Evolutionary conservation across 2,113 vertebrate species (phyloP).

Genomic region (Sceloporus undulatus): DNA sequence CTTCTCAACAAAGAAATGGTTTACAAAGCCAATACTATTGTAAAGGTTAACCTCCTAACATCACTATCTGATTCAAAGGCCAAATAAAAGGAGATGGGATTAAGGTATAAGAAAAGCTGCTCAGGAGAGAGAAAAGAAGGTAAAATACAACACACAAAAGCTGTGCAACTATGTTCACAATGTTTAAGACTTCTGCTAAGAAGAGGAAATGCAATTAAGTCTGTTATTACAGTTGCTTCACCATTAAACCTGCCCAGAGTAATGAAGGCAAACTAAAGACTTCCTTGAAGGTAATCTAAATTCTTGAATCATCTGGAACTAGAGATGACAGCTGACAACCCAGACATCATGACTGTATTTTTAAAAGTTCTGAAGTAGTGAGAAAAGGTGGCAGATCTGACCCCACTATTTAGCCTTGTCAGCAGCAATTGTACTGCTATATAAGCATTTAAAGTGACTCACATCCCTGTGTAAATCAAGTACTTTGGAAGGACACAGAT

Average conservation of each 20-base stretch:
- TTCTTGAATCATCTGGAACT: not conserved
- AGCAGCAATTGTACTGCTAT: not conserved
- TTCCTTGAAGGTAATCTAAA: not conserved
- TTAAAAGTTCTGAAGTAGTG: not conserved
- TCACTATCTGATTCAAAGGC: conserved; percentile 19
- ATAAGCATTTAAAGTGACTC: not conserved
- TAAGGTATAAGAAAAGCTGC: conserved; percentile 34
- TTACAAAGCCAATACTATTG: conserved; percentile 25
- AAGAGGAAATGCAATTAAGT: not conserved
- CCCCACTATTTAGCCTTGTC: not conserved
- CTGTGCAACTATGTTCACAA: not conserved
- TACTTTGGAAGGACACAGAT: not conserved
- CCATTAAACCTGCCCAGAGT: not conserved
- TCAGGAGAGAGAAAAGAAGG: not conserved
- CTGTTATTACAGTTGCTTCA: not conserved
- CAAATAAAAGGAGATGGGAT: conserved; percentile 33
- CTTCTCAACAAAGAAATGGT: conserved; percentile 21
- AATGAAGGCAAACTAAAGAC: not conserved
- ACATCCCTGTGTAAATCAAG: not conserved
- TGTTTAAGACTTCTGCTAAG: not conserved
- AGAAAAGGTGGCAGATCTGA: not conserved
- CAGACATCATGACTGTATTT: not conserved
- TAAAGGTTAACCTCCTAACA: conserved; percentile 26
- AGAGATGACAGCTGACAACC: not conserved
- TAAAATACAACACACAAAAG: not conserved